Conservation (phyloP, 2,888 invertebrate genomes). For the Heliconius aoede region DNA sequence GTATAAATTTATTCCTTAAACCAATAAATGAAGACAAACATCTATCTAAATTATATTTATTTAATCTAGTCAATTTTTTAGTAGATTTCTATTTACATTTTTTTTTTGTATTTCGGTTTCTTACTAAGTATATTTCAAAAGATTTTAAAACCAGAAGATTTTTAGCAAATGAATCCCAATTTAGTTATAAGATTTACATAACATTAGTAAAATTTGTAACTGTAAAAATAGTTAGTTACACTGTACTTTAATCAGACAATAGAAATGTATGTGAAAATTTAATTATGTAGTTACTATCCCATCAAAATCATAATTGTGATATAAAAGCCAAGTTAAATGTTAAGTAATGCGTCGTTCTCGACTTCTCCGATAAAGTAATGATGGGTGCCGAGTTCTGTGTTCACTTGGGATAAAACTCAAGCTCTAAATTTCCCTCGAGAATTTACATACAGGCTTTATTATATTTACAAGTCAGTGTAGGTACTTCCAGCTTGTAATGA, state of each 20-base stretch:
- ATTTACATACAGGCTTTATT: too few species aligned
- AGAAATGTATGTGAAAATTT: too few species aligned
- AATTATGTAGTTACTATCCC: neutral
- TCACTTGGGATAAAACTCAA: too few species aligned
- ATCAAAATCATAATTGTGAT: too few species aligned
- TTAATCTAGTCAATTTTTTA: neutral
- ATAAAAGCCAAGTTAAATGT: too few species aligned
- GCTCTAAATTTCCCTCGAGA: too few species aligned
- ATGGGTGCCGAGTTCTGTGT: too few species aligned
- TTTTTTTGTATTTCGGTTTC: neutral
- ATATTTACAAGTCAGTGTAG: too few species aligned
- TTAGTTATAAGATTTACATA: neutral
- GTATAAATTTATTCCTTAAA: neutral
- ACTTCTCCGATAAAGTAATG: too few species aligned
- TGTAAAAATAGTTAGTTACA: neutral
- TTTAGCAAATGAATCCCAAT: neutral
- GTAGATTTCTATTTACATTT: too few species aligned
- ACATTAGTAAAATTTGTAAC: neutral
- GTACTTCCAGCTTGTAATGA: too few species aligned
- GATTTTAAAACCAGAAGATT: neutral
- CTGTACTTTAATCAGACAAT: neutral
- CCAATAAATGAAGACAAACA: neutral
- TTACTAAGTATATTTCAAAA: neutral
- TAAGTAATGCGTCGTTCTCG: too few species aligned
- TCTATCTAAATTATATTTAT: neutral